Percentiles rank a stretch among this genome's conserved stretches.
Evolutionary conservation across 2,797 vertebrate species (phyloP).

Genomic region (Sebastes reedi): DNA sequence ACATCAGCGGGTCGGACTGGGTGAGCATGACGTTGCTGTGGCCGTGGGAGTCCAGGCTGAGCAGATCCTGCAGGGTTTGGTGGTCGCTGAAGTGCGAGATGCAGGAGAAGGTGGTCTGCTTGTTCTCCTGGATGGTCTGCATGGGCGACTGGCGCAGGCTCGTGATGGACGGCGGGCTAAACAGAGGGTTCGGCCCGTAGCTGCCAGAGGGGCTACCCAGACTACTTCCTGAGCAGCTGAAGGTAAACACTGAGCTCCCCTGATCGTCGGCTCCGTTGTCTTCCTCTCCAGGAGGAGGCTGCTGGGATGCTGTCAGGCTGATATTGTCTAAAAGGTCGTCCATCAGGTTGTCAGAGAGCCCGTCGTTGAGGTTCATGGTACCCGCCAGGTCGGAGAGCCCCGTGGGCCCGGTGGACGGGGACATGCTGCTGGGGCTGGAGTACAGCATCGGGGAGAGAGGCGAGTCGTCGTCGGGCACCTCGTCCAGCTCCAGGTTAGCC

Average conservation of each 20-base stretch:
- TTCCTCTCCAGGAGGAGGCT: conserved; percentile 88
- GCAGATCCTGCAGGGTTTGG: conserved; percentile 94
- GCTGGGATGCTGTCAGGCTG: conserved; percentile 90
- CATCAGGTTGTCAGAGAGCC: conserved; percentile 94
- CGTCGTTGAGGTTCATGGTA: conserved; percentile 97
- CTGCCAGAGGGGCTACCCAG: conserved; percentile 89
- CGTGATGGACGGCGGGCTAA: conserved; percentile 90
- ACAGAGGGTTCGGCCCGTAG: conserved; percentile 88
- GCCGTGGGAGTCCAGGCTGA: conserved; percentile 90
- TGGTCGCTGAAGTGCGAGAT: conserved; percentile 89
- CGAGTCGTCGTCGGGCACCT: conserved; percentile 90
- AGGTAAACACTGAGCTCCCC: conserved; percentile 93
- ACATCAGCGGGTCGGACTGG: conserved; percentile 97
- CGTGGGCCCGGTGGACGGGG: conserved; percentile 89
- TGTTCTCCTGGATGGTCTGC: conserved; percentile 99
- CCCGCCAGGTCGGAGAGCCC: conserved; percentile 95
- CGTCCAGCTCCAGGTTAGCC: conserved; percentile 94
- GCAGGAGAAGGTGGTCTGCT: conserved; percentile 95
- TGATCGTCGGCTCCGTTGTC: conserved; percentile 83
- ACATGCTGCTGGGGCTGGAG: conserved; percentile 92
- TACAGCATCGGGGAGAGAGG: conserved; percentile 96
- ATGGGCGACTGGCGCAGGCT: conserved; percentile 95
- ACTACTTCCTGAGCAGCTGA: conserved; percentile 89
- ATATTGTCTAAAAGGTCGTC: conserved; percentile 96
- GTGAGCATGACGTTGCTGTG: conserved; percentile 96